These are phyloP conservation scores for Amphibalanus amphitrite DNA, from an alignment of 1,140 invertebrate species.

Conservation along the genomic window DNA sequence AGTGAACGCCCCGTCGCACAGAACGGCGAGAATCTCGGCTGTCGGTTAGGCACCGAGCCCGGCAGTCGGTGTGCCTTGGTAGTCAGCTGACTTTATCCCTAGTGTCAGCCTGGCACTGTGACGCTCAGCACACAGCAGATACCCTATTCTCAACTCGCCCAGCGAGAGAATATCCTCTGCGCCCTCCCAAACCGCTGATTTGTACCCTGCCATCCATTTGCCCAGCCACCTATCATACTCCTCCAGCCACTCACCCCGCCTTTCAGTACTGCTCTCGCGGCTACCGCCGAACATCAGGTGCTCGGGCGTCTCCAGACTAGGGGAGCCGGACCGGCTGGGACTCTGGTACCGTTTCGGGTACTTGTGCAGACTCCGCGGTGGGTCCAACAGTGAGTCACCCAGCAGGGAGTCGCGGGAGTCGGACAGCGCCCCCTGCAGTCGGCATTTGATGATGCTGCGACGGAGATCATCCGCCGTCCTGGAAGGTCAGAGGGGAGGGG, in stretches of 20 bases:
- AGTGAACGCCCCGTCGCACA: no score
- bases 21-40: no score
- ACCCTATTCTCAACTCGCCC: no score
- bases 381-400: constrained; percentile 30
- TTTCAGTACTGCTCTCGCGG: not conserved
- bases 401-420: constrained; percentile 22
- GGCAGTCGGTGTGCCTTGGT: no score
- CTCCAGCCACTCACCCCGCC: not conserved
- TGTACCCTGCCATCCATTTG: no score
- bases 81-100: no score
- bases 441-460: constrained; percentile 17
- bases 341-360: constrained; percentile 25
- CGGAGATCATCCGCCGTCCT: constrained; percentile 17
- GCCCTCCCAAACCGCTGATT: no score
- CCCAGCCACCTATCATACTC: no score
- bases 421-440: constrained; percentile 15
- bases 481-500: not conserved
- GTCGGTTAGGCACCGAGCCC: no score
- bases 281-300: constrained; percentile 21
- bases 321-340: constrained; percentile 24
- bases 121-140: no score
- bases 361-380: constrained; percentile 23
- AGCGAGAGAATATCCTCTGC: no score
- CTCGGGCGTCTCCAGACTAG: constrained; percentile 26
- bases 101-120: no score